Evolutionary conservation across 2,888 invertebrate species (phyloP).

Genomic region (Philopedon plagiatum): DNA sequence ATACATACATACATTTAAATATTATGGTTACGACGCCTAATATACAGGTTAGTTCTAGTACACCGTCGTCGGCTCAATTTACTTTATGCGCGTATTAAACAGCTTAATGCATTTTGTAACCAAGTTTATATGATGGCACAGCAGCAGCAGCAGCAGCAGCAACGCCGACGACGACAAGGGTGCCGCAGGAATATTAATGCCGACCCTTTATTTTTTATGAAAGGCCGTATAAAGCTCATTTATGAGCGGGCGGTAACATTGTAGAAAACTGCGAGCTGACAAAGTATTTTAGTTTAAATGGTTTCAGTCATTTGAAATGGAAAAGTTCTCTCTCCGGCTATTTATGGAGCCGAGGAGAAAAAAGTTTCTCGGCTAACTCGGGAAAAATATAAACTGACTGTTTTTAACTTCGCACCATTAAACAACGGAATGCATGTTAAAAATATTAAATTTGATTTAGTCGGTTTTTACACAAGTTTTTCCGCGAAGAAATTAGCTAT

Average conservation of each 20-base stretch:
- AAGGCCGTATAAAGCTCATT: slow-evolving; percentile 60
- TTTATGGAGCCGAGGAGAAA: slow-evolving; percentile 3
- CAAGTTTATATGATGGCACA: slow-evolving; percentile 62
- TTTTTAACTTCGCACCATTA: slow-evolving; percentile 17
- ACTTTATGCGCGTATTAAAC: slow-evolving; percentile 66
- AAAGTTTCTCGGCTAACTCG: slow-evolving; percentile 5
- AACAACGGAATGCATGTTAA: slow-evolving; percentile 12
- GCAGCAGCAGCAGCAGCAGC: too few species aligned
- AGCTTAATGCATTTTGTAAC: slow-evolving; percentile 66
- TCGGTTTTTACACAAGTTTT: too few species aligned
- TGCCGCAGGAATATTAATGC: slow-evolving; percentile 65
- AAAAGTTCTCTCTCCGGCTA: slow-evolving; percentile 15
- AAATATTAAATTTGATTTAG: slow-evolving; percentile 7
- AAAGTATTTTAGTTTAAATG: slow-evolving; percentile 52
- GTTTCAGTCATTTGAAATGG: slow-evolving; percentile 25
- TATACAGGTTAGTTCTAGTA: slow-evolving; percentile 55
- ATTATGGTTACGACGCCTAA: slow-evolving; percentile 59
- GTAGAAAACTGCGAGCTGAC: slow-evolving; percentile 55
- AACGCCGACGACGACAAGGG: too few species aligned
- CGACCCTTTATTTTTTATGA: slow-evolving; percentile 56
- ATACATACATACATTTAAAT: slow-evolving; percentile 49
- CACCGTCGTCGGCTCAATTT: slow-evolving; percentile 60
- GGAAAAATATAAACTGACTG: slow-evolving; percentile 13
- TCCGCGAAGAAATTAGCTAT: too few species aligned
- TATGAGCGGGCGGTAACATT: slow-evolving; percentile 59